Base-by-base conservation (phyloP, 2,113 vertebrate species). In the Pan paniscus region DNA sequence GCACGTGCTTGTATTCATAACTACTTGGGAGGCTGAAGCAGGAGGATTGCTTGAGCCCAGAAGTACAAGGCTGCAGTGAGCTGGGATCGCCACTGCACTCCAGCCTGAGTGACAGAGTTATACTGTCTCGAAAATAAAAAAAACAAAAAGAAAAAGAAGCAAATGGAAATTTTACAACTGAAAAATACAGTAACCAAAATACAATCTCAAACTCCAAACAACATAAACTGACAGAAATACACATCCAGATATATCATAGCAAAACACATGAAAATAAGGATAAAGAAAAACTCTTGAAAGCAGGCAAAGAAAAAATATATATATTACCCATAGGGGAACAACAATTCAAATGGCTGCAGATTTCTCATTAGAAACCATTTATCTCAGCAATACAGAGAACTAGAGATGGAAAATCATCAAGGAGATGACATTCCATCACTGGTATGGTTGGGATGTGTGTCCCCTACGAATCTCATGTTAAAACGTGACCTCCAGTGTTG, bases 121-220 rank as follows among this genome's bases (percentile, higher is more conserved):
- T 55, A 55, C 52, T 55, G 52, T 55, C 52, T 55, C 6, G 18
- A 55, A 55, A 55, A 55, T 17, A 18, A 55, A 55, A 55, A 20
- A 55, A 14, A 18, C 20, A 55, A 55, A 20, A 55, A 14, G 6
- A 72, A 95, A 95, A 90, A 46, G 46, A 78, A 90, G 57, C 46
- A 55, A 67, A 79, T 38, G 17, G 6, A 57, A 61, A 95, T 32
- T 79, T 70, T 95, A 59, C 9, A 48, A 91, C 73, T 79, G 40
- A 48, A 91, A 95, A 95, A 72, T 40, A 91, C 40, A 91, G 79
- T 70, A 30, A 79, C 16, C 50, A 93, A 46, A 96, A 76, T 88
- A 89, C 14, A 55, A 59, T 32, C 48, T 82, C 48, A 46, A 72
- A 85, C 25, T 17, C 50, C 35, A 70, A 80, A 59, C 30, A 90